phyloP scores from a whole-genome alignment of 2,888 invertebrate genomes.

The Automeris io region DNA sequence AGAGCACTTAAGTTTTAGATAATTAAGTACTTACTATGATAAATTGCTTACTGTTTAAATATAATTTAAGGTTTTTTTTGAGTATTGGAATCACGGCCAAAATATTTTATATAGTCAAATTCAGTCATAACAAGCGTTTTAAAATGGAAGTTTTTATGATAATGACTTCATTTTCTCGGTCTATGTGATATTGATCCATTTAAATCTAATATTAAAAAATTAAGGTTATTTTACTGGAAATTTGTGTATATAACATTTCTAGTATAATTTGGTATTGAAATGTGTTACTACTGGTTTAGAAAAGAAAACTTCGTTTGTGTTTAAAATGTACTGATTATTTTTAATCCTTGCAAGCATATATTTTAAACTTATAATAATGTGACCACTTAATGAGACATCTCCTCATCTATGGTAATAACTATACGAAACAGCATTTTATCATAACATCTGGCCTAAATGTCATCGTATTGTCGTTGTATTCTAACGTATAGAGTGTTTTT shows the following conservation, averaged over 20 bases:
- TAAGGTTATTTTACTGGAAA: slow-evolving; percentile 13
- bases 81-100: slow-evolving; percentile 66
- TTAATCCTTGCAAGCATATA: slow-evolving; percentile 59
- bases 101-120: slow-evolving; percentile 68
- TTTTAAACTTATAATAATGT: slow-evolving; percentile 50
- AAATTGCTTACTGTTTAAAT: slow-evolving; percentile 34
- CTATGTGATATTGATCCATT: slow-evolving; percentile 11
- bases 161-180: slow-evolving; percentile 6
- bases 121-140: slow-evolving; percentile 38
- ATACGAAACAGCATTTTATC: background rate
- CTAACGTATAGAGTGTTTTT: too few species aligned
- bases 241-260: slow-evolving; percentile 27
- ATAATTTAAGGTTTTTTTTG: slow-evolving; percentile 26
- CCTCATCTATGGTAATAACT: slow-evolving; percentile 61
- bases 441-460: background rate
- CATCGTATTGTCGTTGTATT: too few species aligned
- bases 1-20: slow-evolving; percentile 15
- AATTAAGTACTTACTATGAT: slow-evolving; percentile 47
- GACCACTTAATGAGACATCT: slow-evolving; percentile 53
- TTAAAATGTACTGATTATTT: slow-evolving; percentile 75
- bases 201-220: slow-evolving; percentile 12
- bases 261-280: slow-evolving; percentile 35
- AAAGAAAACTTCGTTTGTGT: slow-evolving; percentile 58
- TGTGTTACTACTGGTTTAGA: slow-evolving; percentile 44
- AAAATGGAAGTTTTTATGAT: slow-evolving; percentile 1